Conservation (phyloP, 1,140 invertebrate species). For the Hylaeus volcanicus region DNA sequence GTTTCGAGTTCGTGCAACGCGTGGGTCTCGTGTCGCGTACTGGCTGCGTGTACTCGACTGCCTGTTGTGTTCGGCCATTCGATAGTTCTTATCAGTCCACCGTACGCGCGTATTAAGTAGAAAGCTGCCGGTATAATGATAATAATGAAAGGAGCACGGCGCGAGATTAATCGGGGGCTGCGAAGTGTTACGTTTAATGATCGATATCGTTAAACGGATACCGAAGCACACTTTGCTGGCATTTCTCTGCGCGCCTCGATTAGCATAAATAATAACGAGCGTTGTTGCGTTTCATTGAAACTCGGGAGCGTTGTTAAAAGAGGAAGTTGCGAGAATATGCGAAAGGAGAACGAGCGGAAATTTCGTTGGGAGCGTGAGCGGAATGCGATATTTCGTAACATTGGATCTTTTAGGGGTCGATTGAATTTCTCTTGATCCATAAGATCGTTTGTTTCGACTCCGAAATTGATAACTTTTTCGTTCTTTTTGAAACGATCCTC, state of each 20-base stretch:
- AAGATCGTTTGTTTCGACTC: no score
- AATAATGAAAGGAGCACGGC: conserved; percentile 51
- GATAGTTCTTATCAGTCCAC: conserved; percentile 50
- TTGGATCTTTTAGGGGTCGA: no score
- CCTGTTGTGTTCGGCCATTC: conserved; percentile 29
- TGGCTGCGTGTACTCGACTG: conserved; percentile 15
- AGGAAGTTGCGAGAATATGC: no score
- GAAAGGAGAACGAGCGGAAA: no score
- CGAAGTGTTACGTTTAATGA: conserved; percentile 49
- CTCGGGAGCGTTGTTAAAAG: not conserved
- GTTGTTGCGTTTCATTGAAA: conserved; percentile 3
- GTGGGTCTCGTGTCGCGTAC: not conserved
- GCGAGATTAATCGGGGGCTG: conserved; percentile 35
- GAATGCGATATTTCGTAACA: no score
- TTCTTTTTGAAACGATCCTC: no score
- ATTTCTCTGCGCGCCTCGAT: conserved; percentile 2
- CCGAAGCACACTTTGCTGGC: not conserved
- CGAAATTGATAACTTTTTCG: no score
- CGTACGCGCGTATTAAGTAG: conserved; percentile 47
- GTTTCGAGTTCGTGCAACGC: conserved; percentile 43
- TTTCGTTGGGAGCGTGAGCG: no score
- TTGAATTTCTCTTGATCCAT: no score
- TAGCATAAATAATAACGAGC: conserved; percentile 8
- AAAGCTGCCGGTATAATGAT: conserved; percentile 50
- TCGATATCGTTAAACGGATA: conserved; percentile 40